A percentile compares a stretch with the other conserved stretches of the same genome.
These are phyloP conservation scores for Aeoliscus strigatus DNA, from an alignment of 2,797 vertebrate genomes.

Conservation along the genomic window DNA sequence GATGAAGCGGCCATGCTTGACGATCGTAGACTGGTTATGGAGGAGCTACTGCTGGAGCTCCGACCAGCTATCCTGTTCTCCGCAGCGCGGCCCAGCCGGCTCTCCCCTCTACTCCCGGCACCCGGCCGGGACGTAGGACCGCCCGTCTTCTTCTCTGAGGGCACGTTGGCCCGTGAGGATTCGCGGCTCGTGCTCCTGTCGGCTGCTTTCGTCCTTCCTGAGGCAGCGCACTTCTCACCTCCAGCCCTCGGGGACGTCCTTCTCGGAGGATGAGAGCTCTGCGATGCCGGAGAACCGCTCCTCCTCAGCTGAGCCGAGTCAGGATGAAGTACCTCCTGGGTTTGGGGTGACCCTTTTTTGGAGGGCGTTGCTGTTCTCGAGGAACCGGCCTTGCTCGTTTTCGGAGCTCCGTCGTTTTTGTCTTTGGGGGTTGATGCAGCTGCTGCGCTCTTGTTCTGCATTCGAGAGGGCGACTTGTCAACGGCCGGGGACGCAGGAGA, in stretches of 20 bases:
- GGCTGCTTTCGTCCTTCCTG: constrained; percentile 80
- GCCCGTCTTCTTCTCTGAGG: constrained; percentile 72
- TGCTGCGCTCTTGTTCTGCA: constrained; percentile 55
- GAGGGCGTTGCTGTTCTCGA: constrained; percentile 72
- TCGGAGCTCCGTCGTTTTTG: constrained; percentile 71
- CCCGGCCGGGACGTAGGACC: constrained; percentile 47
- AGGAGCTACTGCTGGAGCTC: constrained; percentile 85
- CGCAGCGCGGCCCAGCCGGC: constrained; percentile 56
- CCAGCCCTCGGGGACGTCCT: constrained; percentile 62
- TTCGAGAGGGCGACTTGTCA: constrained; percentile 54
- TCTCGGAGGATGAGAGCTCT: constrained; percentile 64
- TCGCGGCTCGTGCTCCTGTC: constrained; percentile 86
- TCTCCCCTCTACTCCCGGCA: constrained; percentile 55
- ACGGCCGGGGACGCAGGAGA: constrained; percentile 76
- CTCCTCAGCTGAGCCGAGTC: constrained; percentile 55
- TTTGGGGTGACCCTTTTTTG: constrained; percentile 77
- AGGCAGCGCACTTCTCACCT: constrained; percentile 65
- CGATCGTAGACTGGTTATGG: constrained; percentile 87
- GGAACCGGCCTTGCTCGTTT: constrained; percentile 75
- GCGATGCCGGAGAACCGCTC: constrained; percentile 44
- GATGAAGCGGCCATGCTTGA: constrained; percentile 63
- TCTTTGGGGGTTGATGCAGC: constrained; percentile 77
- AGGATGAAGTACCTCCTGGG: constrained; percentile 39
- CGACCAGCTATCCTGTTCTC: constrained; percentile 67
- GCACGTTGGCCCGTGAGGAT: constrained; percentile 74